Evolutionary conservation across 2,797 vertebrate genomes (phyloP), one percentile per base, ranked within the genome.

Genomic region (Adrianichthys oophorus): DNA sequence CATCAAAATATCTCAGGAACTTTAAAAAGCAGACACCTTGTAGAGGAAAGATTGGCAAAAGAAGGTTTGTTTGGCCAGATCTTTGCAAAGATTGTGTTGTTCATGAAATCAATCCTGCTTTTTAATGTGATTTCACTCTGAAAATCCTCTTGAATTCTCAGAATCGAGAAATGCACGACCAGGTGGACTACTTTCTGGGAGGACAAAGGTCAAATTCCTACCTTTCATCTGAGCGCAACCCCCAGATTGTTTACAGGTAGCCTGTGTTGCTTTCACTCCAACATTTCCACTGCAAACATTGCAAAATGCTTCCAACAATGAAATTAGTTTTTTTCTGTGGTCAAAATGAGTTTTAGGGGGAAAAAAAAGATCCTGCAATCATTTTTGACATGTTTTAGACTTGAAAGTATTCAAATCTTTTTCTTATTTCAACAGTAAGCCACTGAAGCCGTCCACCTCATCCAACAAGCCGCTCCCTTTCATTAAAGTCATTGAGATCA

Each of bases 141-240:
- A 42, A 78, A 76, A 19, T n/a, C 15, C 17, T 53, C 16, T 16
- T 74, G 18, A 76, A 19, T 55, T 54, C 62, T 26, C 74, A 98
- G 96, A 98, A 98, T 84, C 90, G 94, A 72, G 94, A 98, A 85
- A 94, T 98, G 94, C 95, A 91, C 0, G 96, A 98, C 68, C 94
- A 95, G 72, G 92, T 98, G 73, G 96, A 98, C 56, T 96, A 95
- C 80, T 89, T 93, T 73, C 91, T 95, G 0, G 94, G 93, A 62
- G 81, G 77, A 13, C 89, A 92, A 53, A 80, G 86, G 62, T 74
- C 78, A 61, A 66, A 75, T 62, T 76, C 85, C 24, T 84, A 89
- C 76, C 76, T 86, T 37, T 88, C 82, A 23, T 72, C 84, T 17
- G 85, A 89, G 47, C 72, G 61, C 37, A 89, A 89, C 19, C 69